Evolutionary conservation across 2,888 invertebrate genomes (phyloP).

Genomic region (Lasioglossum vierecki): DNA sequence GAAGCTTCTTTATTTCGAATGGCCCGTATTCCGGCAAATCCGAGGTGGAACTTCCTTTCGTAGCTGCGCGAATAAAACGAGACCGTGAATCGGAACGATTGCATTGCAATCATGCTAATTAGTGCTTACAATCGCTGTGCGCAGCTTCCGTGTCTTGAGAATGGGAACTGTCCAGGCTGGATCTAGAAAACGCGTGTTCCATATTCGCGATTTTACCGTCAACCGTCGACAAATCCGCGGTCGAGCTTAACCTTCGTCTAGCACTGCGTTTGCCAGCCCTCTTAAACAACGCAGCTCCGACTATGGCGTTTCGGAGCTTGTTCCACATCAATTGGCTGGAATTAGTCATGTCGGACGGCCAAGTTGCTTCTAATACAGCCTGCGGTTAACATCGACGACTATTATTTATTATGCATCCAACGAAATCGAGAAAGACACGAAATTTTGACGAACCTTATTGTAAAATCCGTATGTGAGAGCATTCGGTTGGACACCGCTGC

Average conservation of each 20-base stretch:
- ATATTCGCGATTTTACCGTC: slow-evolving; percentile 79
- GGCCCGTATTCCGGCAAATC: slow-evolving; percentile 81
- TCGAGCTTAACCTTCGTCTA: slow-evolving; percentile 84
- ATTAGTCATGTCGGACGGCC: slow-evolving; percentile 94
- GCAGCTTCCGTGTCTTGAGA: slow-evolving; percentile 82
- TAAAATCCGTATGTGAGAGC: slow-evolving; percentile 98
- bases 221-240: slow-evolving; percentile 83
- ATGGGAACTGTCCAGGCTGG: slow-evolving; percentile 82
- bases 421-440: background rate
- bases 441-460: slow-evolving; percentile 83
- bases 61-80: slow-evolving; percentile 66
- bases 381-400: slow-evolving; percentile 82
- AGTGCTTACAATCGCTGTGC: slow-evolving; percentile 78
- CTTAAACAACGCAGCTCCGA: slow-evolving; percentile 95
- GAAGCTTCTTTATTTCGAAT: slow-evolving; percentile 79
- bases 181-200: slow-evolving; percentile 82
- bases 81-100: slow-evolving; percentile 1
- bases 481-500: slow-evolving; percentile 96
- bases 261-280: slow-evolving; percentile 89
- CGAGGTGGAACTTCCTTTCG: slow-evolving; percentile 82
- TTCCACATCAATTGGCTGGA: slow-evolving; percentile 96
- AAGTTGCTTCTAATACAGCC: slow-evolving; percentile 96
- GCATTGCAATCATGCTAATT: background rate
- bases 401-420: background rate
- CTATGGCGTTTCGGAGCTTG: slow-evolving; percentile 95